Evolutionary conservation across 2,888 invertebrate genomes (phyloP).

Genomic region (Antitype chi): DNA sequence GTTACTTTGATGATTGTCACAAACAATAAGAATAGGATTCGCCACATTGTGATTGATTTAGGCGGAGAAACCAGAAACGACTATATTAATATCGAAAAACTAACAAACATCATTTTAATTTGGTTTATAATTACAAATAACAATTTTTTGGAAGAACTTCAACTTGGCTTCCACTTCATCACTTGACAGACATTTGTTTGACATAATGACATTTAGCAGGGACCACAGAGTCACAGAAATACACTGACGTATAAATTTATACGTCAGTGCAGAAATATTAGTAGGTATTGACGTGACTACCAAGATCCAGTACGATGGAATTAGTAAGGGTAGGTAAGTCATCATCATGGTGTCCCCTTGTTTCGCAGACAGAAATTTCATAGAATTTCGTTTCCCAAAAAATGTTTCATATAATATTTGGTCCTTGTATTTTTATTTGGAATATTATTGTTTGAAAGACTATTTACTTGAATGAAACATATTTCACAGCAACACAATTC

Average conservation of each 20-base stretch:
- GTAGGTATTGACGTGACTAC: neutral
- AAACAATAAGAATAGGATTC: conserved; percentile 77
- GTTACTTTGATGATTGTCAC: conserved; percentile 78
- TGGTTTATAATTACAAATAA: conserved; percentile 57
- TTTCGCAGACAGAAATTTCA: no score
- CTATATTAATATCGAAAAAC: conserved; percentile 59
- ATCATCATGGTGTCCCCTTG: no score
- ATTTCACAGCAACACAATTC: no score
- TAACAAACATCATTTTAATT: conserved; percentile 70
- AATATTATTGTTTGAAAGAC: no score
- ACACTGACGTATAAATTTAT: no score
- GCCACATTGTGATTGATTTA: conserved; percentile 76
- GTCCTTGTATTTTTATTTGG: no score
- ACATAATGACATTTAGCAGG: conserved; percentile 16
- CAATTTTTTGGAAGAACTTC: conserved; percentile 46
- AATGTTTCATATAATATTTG: no score
- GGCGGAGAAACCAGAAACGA: conserved; percentile 56
- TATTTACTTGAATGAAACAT: no score
- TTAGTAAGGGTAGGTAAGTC: no score
- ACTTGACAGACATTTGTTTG: conserved; percentile 61
- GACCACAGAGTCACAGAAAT: neutral
- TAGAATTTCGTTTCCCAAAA: no score
- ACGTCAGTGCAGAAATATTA: no score
- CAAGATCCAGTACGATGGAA: no score
- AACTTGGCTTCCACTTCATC: conserved; percentile 23